Base-by-base conservation (phyloP, 2,113 vertebrate species). In the Eolophus roseicapilla region DNA sequence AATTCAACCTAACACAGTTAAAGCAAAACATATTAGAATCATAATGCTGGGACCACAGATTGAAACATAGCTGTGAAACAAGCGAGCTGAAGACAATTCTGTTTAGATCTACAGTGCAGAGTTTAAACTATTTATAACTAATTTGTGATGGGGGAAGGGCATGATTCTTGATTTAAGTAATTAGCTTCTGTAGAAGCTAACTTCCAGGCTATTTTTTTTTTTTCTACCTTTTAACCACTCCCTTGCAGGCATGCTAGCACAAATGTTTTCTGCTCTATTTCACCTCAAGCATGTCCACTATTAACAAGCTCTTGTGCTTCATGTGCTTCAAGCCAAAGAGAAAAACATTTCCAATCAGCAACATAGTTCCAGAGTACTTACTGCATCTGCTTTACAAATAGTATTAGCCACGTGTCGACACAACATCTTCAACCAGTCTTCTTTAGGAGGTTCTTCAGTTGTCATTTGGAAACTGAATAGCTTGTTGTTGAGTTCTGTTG, bases 331-430 rank as follows among this genome's bases (percentile, higher is more conserved):
- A 81, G n/a, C 25, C 50, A 59, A n/a, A 47, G 5, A 63, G 8
- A 49, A 24, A 46, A 82, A 7, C 8, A 43, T 28, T 88, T 94
- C 67, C 35, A 21, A 39, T 28, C 43, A 82, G 17, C 69, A 86
- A 31, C 24, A 21, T 8, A 7, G 21, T 25, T 85, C 71, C 84
- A 68, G 60, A 94, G 83, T 83, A 98, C 99, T 99, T 98, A 99
- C 99, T 89, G 98, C 98, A 92, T 99, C 99, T 74, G 99, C 98
- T 97, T 98, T 99, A 98, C 99, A 99, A 97, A 99, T 99, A 35
- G 99, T 99, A 97, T 99, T 99, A 97, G 99, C 99, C 78, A 99
- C 98, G 0, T 99, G 99, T 88, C 99, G 99, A 95, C 99, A 99
- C 21, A 99, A 97, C 46, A 91, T 99, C 97, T 98, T 98, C 62